Evolutionary conservation across 2,888 invertebrate species (phyloP).

Genomic region (Amiota communis): DNA sequence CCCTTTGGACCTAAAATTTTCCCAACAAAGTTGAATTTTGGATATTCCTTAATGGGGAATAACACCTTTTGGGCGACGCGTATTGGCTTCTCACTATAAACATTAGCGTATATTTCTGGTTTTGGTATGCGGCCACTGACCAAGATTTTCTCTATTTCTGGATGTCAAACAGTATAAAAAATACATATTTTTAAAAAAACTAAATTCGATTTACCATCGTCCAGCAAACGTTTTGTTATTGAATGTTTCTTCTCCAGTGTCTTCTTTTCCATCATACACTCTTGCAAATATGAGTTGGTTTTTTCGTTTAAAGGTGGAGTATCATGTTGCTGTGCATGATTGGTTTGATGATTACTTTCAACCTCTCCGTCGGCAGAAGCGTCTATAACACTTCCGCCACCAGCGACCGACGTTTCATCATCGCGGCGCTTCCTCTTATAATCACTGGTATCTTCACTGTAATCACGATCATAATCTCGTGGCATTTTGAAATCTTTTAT

Average conservation of each 20-base stretch:
- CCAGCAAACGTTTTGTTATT: slow-evolving; percentile 80
- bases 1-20: slow-evolving; percentile 95
- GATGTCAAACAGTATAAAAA: slow-evolving; percentile 11
- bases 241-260: slow-evolving; percentile 80
- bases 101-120: slow-evolving; percentile 70
- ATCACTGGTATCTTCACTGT: slow-evolving; percentile 70
- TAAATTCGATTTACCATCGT: slow-evolving; percentile 77
- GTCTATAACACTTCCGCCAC: slow-evolving; percentile 50
- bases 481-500: slow-evolving; percentile 58
- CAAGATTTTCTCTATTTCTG: slow-evolving; percentile 80
- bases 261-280: slow-evolving; percentile 82
- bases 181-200: not conserved
- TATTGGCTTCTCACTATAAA: slow-evolving; percentile 71
- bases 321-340: slow-evolving; percentile 59
- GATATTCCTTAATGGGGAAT: slow-evolving; percentile 71
- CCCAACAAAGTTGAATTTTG: slow-evolving; percentile 91
- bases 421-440: slow-evolving; percentile 70
- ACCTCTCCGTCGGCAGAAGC: slow-evolving; percentile 53
- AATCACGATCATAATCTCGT: slow-evolving; percentile 71
- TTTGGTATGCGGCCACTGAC: slow-evolving; percentile 82
- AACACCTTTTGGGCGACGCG: slow-evolving; percentile 71
- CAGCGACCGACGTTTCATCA: slow-evolving; percentile 60
- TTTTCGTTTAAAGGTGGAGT: slow-evolving; percentile 78
- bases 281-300: slow-evolving; percentile 84
- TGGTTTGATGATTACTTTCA: slow-evolving; percentile 55